Evolutionary conservation across 2,888 invertebrate species (phyloP), one percentile per base, ranked within the genome.

Genomic region (Drosophila neutralis): DNA sequence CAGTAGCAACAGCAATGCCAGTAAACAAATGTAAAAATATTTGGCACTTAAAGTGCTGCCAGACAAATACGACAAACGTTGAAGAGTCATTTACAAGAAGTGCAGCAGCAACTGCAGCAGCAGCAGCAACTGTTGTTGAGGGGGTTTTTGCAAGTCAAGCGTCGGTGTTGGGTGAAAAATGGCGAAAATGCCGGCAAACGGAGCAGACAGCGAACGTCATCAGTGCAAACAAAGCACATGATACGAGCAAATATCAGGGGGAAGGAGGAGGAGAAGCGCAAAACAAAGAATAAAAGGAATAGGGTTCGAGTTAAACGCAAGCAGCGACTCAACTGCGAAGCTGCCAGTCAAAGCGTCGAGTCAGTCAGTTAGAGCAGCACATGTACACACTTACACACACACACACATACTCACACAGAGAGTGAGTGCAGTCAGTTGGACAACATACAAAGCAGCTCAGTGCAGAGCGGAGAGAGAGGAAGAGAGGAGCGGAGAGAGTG

Each of bases 51-150:
- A 87, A 89, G 86, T 89, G 88, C 74, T 83, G 81, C 86, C 83
- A 89, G 83, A 89, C 86, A 90, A 85, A 89, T 82, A 82, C 81
- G 89, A 89, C 83, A 90, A 87, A 82, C 80, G 81, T 76, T 84
- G 85, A 84, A 83, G 89, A 84, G 87, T 83, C 87, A 88, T 87
- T 88, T 86, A 87, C 89, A 71, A 84, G 74, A 61, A 85, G 87
- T 87, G 73, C 89, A 76, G 64, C 66, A 73, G 56, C 48, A 78
- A 61, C 74, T 56, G 64, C 42, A 71, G 40, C 59, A 61, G 21
- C 60, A 56, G 40, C 38, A 45, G 27, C 54, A 60, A 62, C 52
- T 61, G 57, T 63, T 49, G 76, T 56, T 49, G 51, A 36, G 51
- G 58, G 61, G 8, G 27, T 24, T 58, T 69, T 79, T 60, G 35